phyloP scores from a whole-genome alignment of 2,797 vertebrate genomes.

The Pseudomugil gertrudae region DNA sequence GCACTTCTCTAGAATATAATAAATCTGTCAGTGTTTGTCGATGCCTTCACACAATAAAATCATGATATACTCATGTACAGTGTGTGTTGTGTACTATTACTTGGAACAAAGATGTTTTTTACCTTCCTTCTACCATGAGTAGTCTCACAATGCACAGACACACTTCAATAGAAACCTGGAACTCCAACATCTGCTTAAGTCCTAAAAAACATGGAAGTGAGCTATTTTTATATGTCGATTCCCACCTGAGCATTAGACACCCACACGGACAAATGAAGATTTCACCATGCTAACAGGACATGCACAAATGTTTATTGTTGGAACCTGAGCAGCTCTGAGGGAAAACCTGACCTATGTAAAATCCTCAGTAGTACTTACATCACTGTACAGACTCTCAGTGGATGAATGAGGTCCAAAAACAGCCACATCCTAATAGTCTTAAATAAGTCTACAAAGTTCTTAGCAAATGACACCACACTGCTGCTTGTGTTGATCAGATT shows the following conservation, averaged over 20 bases:
- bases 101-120: conserved; percentile 27
- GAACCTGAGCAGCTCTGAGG: conserved; percentile 8
- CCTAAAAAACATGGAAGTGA: conserved; percentile 73
- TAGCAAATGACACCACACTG: conserved; percentile 4
- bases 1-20: conserved; percentile 81
- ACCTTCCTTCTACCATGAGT: conserved; percentile 89
- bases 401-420: conserved; percentile 10
- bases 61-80: neutral
- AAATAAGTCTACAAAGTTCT: conserved; percentile 13
- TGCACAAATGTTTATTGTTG: neutral
- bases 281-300: neutral
- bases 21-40: conserved; percentile 8
- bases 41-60: neutral
- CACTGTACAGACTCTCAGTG: conserved; percentile 1
- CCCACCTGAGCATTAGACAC: conserved; percentile 4
- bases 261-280: neutral
- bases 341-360: neutral
- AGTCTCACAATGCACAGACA: conserved; percentile 86
- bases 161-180: conserved; percentile 83
- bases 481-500: conserved; percentile 29
- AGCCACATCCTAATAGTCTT: conserved; percentile 6
- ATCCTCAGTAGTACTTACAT: conserved; percentile 4
- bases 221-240: conserved; percentile 15
- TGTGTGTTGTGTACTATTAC: conserved; percentile 1
- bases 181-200: conserved; percentile 81